A percentile compares a stretch with the other conserved stretches of the same genome.
phyloP scores from a whole-genome alignment of 2,113 vertebrate genomes.

The Columba janthina region DNA sequence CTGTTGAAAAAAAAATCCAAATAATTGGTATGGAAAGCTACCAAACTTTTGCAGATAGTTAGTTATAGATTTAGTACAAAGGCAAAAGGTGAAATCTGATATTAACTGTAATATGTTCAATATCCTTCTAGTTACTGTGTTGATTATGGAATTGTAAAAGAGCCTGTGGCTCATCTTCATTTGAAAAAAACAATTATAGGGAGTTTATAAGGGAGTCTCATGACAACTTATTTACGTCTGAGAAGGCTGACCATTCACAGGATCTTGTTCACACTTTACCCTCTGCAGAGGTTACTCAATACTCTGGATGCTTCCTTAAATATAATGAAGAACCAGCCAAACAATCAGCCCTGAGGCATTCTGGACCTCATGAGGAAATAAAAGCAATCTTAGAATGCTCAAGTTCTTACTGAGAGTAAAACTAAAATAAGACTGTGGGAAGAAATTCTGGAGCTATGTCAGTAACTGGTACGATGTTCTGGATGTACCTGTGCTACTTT shows the following conservation, averaged over 20 bases:
- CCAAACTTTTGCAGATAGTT: neutral
- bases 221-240: neutral
- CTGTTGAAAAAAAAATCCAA: neutral
- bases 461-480: neutral
- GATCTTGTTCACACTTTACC: neutral
- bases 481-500: neutral
- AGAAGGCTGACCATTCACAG: neutral
- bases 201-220: neutral
- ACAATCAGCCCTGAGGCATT: neutral
- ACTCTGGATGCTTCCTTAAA: neutral
- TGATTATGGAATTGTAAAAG: neutral
- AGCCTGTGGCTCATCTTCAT: neutral
- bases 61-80: neutral
- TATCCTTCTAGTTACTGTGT: neutral
- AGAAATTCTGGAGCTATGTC: neutral
- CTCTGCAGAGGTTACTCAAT: neutral
- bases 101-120: neutral
- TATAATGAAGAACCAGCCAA: neutral
- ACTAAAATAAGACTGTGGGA: neutral
- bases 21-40: neutral
- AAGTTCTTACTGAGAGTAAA: neutral
- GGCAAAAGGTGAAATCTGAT: neutral
- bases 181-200: neutral
- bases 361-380: neutral
- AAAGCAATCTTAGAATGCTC: neutral